Evolutionary conservation across 2,888 invertebrate species (phyloP).

Genomic region (Pristionchus japonicus): DNA sequence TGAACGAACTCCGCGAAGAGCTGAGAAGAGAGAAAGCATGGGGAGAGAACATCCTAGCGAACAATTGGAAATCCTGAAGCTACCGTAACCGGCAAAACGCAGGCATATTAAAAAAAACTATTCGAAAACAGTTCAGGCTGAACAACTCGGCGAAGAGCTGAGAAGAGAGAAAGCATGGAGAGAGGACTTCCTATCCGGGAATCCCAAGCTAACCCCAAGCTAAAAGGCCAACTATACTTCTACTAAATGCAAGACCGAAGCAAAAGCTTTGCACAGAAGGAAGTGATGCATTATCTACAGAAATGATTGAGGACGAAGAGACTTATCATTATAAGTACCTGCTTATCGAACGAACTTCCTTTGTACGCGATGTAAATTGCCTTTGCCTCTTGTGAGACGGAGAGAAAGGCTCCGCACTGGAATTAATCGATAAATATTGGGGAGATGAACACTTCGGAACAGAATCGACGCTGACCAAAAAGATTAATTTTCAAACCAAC

Average conservation of each 20-base stretch:
- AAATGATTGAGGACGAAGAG: no score
- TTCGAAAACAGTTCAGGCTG: not conserved
- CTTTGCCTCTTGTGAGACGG: constrained; percentile 70
- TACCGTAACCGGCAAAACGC: not conserved
- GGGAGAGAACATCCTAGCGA: not conserved
- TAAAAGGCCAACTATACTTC: not conserved
- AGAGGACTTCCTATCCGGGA: not conserved
- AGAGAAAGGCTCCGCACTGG: constrained; percentile 68
- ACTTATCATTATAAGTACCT: constrained; percentile 52
- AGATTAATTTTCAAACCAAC: not conserved
- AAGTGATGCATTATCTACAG: no score
- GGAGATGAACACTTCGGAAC: not conserved
- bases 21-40: constrained; percentile 44
- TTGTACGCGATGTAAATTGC: constrained; percentile 73
- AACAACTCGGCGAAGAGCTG: not conserved
- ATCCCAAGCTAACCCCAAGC: not conserved
- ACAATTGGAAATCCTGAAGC: not conserved
- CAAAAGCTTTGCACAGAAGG: no score
- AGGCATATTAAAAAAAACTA: not conserved
- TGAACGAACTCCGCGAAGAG: constrained; percentile 71
- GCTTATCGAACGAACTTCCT: constrained; percentile 70
- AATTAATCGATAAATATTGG: not conserved
- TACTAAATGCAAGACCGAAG: no score
- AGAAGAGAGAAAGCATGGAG: not conserved
- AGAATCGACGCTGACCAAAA: constrained; percentile 41